Evolutionary conservation across 1,140 invertebrate species (phyloP), one percentile per base, ranked within the genome.

Genomic region (Aphaenogaster ashmeadi): DNA sequence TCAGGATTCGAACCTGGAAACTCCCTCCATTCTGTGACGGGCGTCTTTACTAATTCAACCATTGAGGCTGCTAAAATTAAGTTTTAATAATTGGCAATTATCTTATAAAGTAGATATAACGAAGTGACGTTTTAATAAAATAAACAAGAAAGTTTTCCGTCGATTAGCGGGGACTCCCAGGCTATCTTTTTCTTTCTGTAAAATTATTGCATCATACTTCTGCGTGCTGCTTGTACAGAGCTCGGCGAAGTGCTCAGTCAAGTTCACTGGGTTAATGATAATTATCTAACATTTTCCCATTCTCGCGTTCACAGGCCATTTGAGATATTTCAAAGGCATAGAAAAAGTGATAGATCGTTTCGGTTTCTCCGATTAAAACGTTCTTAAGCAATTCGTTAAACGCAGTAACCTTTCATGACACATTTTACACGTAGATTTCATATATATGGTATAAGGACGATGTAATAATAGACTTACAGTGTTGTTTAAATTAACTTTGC

Each of bases 221-320:
- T 71, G 75, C 56, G 44, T 18, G 58, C 18, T 64, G 50, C 38
- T 64, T 18, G 36, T 13, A 36, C 38, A 36, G 38, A 44, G 27
- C 78, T 27, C 27, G 62, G 27, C 4, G 18, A 47, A 33, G 21
- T 11, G 21, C 15, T 15, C 33, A 18, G n/a, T 27, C 58, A 71
- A 89, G 87, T 81, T 92, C 86, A 90, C 86, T 92, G 64, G 89
- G 87, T 91, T 92, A 92, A 92, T 64, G 86, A 87, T 27, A 27
- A 27, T 74, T 81, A 89, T 83, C 78, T 84, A 52, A 62, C 87
- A 58, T 85, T 86, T 74, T 54, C 56, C 4, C 27, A 52, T 50
- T 7, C 33, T 50, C 60, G 60, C 18, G 15, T 79, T 79, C 78
- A 13, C 36, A 47, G 44, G 8, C 21, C 33, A 21, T 41, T 81